A percentile compares a stretch with the other conserved stretches of the same genome.
Evolutionary conservation across 92 coral and sea anemone genomes (phyloP).

Genomic region (Parazoanthus swiftii): DNA sequence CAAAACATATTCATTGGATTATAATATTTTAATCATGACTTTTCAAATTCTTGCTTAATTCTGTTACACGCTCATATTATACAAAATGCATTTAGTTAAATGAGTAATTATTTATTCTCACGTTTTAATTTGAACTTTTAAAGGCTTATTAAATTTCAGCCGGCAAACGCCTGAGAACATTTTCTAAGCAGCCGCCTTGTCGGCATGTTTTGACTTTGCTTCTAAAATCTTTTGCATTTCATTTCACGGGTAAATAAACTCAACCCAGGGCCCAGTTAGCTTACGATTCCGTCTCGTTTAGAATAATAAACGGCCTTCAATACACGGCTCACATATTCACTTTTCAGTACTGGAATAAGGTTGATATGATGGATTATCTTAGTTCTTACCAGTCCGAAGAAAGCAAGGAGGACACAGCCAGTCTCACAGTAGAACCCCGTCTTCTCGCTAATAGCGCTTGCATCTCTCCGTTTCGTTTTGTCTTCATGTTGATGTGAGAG

Average conservation of each 20-base stretch:
- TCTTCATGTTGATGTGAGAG: not conserved
- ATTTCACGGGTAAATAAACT: not conserved
- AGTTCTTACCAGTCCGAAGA: constrained; percentile 89
- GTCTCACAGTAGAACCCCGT: constrained; percentile 59
- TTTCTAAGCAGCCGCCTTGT: not conserved
- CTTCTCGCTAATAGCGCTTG: constrained; percentile 42
- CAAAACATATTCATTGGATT: not conserved
- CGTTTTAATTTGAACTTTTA: no score
- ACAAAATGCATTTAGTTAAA: no score
- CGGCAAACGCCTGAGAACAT: not conserved
- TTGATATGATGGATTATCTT: not conserved
- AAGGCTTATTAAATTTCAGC: no score
- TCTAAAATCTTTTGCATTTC: not conserved
- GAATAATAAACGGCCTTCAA: not conserved
- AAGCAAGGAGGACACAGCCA: constrained; percentile 61
- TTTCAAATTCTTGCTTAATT: no score
- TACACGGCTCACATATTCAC: no score
- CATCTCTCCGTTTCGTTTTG: constrained; percentile 40
- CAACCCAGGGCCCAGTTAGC: not conserved
- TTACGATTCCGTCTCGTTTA: not conserved
- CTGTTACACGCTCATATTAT: no score
- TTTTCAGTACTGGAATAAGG: not conserved
- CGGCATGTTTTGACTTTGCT: not conserved
- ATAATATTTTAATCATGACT: not conserved
- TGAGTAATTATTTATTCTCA: no score